These are phyloP conservation scores for Pyrocephalus nanus DNA, from an alignment of 2,797 vertebrate genomes.

Conservation along the genomic window DNA sequence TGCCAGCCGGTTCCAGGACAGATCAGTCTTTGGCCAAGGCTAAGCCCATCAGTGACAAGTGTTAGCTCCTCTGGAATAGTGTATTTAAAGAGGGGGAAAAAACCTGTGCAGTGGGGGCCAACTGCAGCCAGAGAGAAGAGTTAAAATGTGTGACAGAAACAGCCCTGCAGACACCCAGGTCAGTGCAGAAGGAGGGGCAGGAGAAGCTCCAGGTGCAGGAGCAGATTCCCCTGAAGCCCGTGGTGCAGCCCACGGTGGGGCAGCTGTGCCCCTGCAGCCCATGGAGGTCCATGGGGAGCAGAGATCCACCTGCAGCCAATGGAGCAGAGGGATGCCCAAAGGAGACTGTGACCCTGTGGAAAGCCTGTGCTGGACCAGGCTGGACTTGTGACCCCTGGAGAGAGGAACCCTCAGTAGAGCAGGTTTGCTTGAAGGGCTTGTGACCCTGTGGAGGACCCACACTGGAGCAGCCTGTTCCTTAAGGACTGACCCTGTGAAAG, in stretches of 20 bases:
- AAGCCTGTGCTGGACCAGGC: fast-evolving
- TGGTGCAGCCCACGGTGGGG: background rate
- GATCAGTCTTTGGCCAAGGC: background rate
- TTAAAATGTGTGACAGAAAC: background rate
- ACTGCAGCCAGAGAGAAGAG: background rate
- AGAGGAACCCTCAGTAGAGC: background rate
- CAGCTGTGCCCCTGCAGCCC: background rate
- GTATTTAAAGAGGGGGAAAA: too few species aligned
- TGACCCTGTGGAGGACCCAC: fast-evolving
- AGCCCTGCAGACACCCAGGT: background rate
- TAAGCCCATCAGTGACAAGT: fast-evolving
- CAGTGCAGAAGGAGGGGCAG: background rate
- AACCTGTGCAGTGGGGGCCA: background rate
- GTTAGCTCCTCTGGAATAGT: background rate
- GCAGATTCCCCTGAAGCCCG: background rate
- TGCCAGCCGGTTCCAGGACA: fast-evolving
- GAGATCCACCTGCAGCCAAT: background rate
- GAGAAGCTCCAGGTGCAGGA: background rate
- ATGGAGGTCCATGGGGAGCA: background rate
- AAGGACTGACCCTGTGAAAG: background rate
- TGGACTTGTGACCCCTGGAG: fast-evolving
- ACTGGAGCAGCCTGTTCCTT: background rate
- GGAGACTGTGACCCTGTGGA: too few species aligned
- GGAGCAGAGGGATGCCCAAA: background rate
- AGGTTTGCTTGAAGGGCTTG: background rate